Evolutionary conservation across 2,888 invertebrate species (phyloP), one percentile per base, ranked within the genome.

Genomic region (Heliconius hortense): DNA sequence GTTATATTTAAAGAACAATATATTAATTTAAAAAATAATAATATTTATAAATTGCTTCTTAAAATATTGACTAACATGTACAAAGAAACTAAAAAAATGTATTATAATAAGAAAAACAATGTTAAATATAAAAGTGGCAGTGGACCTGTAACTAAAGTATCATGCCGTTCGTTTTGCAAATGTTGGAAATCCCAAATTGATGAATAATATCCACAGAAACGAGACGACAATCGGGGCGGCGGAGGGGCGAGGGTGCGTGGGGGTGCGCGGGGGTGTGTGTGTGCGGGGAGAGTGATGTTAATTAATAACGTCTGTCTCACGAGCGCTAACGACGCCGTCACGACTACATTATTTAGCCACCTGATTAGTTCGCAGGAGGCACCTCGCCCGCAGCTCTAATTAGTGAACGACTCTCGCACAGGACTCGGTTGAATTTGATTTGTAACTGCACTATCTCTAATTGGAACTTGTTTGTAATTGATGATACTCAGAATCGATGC

Each of bases 231-330:
- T 18, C 48, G 48, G 48, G 48, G 18, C 48, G 48, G 48, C 18
- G 48, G 48, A 5, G 48, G 48, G 43, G 4, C 76, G 78, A 76
- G 79, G 80, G 80, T 18, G 48, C 4, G 77, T 69, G 77, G 72
- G 64, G 67, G 76, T 53, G 76, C 75, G 48, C 48, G 48, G 18
- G 70, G 66, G 67, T 76, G 48, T 80, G 81, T 79, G 84, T 80
- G 84, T 83, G 81, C 81, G 84, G 82, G 84, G 86, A 85, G 89
- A 89, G 89, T 89, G 90, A 92, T 90, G 91, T 91, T 92, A 93
- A 93, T 93, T 93, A 92, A 93, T 93, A 92, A 92, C 91, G 92
- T 91, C 90, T 93, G 91, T 91, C 91, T 91, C 89, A 89, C 89
- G 88, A 89, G 87, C 89, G 87, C 90, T 91, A 92, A 92, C 92